phyloP scores from a whole-genome alignment of 2,888 invertebrate species.

The Heliconius aoede region DNA sequence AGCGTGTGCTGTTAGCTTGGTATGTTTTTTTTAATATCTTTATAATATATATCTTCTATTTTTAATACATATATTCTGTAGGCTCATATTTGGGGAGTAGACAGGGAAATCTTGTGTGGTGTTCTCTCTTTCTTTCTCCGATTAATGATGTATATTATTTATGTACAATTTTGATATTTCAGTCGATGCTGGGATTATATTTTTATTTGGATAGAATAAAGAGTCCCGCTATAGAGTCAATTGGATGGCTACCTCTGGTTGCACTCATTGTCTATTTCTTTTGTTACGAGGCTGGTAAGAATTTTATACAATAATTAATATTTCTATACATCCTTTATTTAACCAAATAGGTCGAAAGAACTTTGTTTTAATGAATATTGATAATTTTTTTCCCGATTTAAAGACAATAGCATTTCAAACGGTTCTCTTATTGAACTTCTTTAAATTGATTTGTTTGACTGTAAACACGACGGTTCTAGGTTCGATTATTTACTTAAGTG shows the following conservation, averaged over 20 bases:
- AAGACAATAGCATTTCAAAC: no score
- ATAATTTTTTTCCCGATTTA: no score
- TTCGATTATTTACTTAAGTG: no score
- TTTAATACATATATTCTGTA: no score
- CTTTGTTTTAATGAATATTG: no score
- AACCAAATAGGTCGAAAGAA: no score
- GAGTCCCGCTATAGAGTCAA: conserved; percentile 39
- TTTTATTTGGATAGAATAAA: conserved; percentile 49
- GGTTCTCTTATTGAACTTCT: no score
- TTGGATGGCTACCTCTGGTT: conserved; percentile 52
- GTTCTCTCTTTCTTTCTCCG: no score
- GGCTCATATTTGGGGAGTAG: no score
- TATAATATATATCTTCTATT: background rate
- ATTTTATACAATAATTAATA: background rate
- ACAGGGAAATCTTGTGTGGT: no score
- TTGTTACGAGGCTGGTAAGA: conserved; percentile 53
- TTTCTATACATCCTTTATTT: background rate
- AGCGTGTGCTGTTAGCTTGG: conserved; percentile 53
- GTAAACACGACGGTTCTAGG: no score
- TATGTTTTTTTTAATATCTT: conserved; percentile 47
- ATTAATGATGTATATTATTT: background rate
- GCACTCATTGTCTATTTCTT: conserved; percentile 53
- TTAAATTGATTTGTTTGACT: no score
- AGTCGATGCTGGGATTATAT: conserved; percentile 51
- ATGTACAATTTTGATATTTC: conserved; percentile 35